Base-by-base conservation (phyloP, 2,113 vertebrate species). In the Tiliqua scincoides region DNA sequence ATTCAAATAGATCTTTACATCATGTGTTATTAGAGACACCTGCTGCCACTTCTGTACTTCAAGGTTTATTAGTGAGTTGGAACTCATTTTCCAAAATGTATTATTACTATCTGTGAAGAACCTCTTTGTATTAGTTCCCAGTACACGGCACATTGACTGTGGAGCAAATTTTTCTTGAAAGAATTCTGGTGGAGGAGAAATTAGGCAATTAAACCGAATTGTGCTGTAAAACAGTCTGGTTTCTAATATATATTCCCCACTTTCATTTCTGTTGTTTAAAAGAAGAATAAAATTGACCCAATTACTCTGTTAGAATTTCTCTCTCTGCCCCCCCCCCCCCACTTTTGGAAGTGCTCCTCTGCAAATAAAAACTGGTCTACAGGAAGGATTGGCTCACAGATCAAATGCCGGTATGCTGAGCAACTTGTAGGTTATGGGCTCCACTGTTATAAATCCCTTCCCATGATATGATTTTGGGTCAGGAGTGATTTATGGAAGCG, bases 1-100 rank as follows among this genome's bases (percentile, higher is more conserved):
- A 93, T 91, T 93, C 93, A 94, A 91, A 92, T 87, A 87, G 83
- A 88, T 87, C 85, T 94, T 94, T 94, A 91, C 91, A 89, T 94
- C 90, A 90, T 94, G 93, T 94, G 83, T 93, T 94, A 79, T 78
- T 81, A 92, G 77, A 90, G 91, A 89, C 92, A 95, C 91, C 91
- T 94, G 93, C 90, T 94, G 83, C 93, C 93, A 79, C 85, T 88
- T 87, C 86, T 91, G 86, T 83, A 35, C 83, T 89, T 90, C 87
- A 88, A 54, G 87, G 73, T 85, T 83, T 88, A 78, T 87, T 88
- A 93, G 74, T 86, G 90, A 85, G 88, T 9, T 91, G 89, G 59
- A 89, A 83, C 73, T 35, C 79, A 91, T 90, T 94, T 92, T 89
- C 86, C 89, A 83, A 85, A 92, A 93, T 91, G 85, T 79, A 91